A percentile compares a stretch with the other conserved stretches of the same genome.
Conservation (phyloP, 1,140 invertebrate genomes). For the Orchestia grillus region DNA sequence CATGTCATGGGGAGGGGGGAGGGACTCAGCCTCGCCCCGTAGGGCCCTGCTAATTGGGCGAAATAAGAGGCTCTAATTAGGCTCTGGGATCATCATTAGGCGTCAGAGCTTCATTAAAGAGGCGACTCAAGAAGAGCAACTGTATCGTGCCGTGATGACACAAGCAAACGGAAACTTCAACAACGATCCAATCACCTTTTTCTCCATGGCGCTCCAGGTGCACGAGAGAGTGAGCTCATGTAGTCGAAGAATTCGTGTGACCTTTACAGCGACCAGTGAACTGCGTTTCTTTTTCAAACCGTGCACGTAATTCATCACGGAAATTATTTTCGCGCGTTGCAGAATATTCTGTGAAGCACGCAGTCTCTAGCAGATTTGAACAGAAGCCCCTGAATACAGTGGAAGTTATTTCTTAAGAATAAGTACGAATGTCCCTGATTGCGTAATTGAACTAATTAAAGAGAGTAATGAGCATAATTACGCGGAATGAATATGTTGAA, state of each 20-base stretch:
- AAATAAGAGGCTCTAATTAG: constrained; percentile 40
- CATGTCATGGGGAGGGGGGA: not conserved
- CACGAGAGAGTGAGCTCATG: not conserved
- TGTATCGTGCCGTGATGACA: not conserved
- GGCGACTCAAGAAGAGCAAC: not conserved
- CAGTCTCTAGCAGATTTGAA: too few species aligned
- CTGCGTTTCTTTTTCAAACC: not conserved
- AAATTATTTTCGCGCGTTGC: not conserved
- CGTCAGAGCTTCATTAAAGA: constrained; percentile 13
- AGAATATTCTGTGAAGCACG: not conserved
- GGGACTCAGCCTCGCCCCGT: not conserved
- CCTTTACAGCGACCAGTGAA: not conserved
- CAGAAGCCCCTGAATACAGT: too few species aligned
- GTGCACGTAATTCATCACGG: not conserved
- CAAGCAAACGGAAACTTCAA: not conserved
- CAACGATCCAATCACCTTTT: not conserved
- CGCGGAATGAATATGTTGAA: not conserved
- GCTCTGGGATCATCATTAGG: constrained; percentile 36
- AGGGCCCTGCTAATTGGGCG: constrained; percentile 18
- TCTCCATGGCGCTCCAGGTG: not conserved
- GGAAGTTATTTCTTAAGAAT: too few species aligned
- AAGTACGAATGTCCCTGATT: too few species aligned
- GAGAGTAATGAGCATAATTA: not conserved
- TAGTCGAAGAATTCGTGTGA: not conserved
- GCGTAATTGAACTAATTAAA: too few species aligned